Base-by-base conservation (phyloP, 2,113 vertebrate genomes). In the Eclectus roratus region DNA sequence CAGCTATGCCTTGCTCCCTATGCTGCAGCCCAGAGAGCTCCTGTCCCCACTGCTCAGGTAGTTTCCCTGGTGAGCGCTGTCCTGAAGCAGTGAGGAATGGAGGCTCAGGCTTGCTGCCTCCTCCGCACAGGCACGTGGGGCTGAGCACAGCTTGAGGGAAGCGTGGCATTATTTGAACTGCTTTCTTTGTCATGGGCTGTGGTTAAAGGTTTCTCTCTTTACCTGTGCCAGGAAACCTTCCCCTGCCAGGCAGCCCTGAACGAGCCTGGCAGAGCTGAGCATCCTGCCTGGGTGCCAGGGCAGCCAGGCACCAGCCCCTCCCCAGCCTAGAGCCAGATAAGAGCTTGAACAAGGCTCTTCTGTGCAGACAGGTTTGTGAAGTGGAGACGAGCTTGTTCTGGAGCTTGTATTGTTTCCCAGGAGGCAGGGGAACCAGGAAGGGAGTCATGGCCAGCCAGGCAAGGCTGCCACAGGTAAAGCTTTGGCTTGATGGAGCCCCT, bases 281-380 rank as follows among this genome's bases (percentile, higher is more conserved):
- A 3, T 41, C 70, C 84, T 50, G 61, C 53, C 63, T 28, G n/a
- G 41, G 71, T 94, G 92, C 89, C 86, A 47, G 83, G 86, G 83
- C 27, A 19, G 66, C 17, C 6, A 80, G 80, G 84, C 69, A 50
- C 65, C 0, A 1, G 83, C 68, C 25, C 24, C 68, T 91, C 83
- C 64, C 89, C 61, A 76, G 16, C 76, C 35, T 18, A 87, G 58
- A 85, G 81, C 76, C 74, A 91, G 93, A 92, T 95, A 95, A 96
- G 89, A 4, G 4, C 49, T 84, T 35, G 65, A 95, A 95, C 92
- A 91, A 84, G 78, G 96, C 47, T 28, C 47, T 90, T 96, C 73
- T 96, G 92, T 94, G 90, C 69, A 74, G 69, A 50, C 56, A 53
- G 60, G 81, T 78, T 89, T 86, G 79, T 60, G 52, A 79, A 78